Evolutionary conservation across 2,113 vertebrate species (phyloP).

Genomic region (Mungos mungo): DNA sequence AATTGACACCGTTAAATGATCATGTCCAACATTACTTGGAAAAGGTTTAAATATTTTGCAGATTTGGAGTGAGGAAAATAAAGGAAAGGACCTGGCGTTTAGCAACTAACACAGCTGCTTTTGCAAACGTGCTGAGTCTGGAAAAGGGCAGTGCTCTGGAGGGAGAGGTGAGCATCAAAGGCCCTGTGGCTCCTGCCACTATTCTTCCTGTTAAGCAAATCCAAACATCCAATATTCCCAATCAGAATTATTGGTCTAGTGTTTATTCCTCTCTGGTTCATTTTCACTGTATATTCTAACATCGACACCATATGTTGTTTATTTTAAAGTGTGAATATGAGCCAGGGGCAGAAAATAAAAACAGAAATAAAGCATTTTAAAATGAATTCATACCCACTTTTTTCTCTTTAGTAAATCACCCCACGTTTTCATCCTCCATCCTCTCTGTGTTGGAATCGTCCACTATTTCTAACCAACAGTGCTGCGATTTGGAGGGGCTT

Average conservation of each 20-base stretch:
- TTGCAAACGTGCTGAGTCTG: neutral
- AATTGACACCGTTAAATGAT: neutral
- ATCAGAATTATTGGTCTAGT: neutral
- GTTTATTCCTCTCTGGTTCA: neutral
- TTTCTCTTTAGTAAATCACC: neutral
- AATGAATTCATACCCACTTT: neutral
- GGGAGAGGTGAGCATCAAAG: neutral
- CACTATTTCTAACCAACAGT: neutral
- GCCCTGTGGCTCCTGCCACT: neutral
- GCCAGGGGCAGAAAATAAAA: neutral
- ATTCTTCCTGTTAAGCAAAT: neutral
- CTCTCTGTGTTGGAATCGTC: neutral
- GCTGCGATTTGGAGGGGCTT: neutral
- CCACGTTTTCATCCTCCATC: fast-evolving
- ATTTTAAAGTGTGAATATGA: conserved; percentile 21
- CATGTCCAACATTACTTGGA: neutral
- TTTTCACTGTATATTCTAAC: neutral
- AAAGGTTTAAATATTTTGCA: neutral
- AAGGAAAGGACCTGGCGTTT: neutral
- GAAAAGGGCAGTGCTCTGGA: neutral
- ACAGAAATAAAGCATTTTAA: neutral
- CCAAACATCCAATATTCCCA: neutral
- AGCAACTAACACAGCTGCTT: neutral
- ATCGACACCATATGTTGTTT: neutral
- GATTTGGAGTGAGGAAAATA: neutral